phyloP scores from a whole-genome alignment of 2,888 invertebrate genomes.

The Trissolcus brochymenae region DNA sequence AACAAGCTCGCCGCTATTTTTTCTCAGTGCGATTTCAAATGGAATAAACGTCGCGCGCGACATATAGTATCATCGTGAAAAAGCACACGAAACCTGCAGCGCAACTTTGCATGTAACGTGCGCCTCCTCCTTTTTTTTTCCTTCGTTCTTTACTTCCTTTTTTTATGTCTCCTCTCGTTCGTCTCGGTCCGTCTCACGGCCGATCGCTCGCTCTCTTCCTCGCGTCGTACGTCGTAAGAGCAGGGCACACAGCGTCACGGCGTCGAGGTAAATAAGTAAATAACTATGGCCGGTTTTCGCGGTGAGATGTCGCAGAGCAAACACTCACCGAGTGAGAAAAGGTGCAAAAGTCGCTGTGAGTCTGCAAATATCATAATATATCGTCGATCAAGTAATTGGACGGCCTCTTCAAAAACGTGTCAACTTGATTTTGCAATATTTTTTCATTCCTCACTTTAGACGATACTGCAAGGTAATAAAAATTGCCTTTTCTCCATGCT shows the following conservation, averaged over 20 bases:
- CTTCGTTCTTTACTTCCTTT: constrained; percentile 27
- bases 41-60: constrained; percentile 36
- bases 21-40: constrained; percentile 5
- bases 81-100: constrained; percentile 42
- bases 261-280: constrained; percentile 71
- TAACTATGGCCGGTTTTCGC: constrained; percentile 66
- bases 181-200: not conserved
- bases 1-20: too few species aligned
- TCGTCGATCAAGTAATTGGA: constrained; percentile 54
- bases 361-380: constrained; percentile 68
- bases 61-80: constrained; percentile 19
- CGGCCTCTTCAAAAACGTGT: constrained; percentile 41
- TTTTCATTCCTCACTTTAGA: not conserved
- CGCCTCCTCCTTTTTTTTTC: constrained; percentile 22
- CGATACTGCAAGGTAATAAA: too few species aligned
- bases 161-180: constrained; percentile 11
- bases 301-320: constrained; percentile 71
- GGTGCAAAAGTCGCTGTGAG: constrained; percentile 70
- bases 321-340: constrained; percentile 63
- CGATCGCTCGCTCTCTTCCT: constrained; percentile 1
- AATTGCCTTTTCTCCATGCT: too few species aligned
- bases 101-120: constrained; percentile 52
- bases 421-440: constrained; percentile 20
- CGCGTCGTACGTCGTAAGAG: constrained; percentile 37
- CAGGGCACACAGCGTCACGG: constrained; percentile 60